These are phyloP conservation scores for Diphyllodes magnificus DNA, from an alignment of 2,113 vertebrate genomes.

Conservation along the genomic window DNA sequence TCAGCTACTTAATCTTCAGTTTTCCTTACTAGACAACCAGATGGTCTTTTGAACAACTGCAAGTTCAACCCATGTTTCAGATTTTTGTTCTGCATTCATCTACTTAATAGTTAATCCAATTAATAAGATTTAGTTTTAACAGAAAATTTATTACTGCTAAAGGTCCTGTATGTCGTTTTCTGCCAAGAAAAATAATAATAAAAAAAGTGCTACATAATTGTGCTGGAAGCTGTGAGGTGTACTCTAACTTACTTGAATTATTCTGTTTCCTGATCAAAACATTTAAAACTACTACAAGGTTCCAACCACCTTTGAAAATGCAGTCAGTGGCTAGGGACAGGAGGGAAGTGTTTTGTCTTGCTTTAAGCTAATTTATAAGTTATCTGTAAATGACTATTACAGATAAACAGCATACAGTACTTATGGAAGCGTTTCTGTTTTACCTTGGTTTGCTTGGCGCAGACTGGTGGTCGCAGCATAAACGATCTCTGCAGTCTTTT, in stretches of 20 bases:
- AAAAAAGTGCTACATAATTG: not conserved
- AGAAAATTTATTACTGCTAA: not conserved
- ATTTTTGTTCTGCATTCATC: not conserved
- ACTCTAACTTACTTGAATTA: not conserved
- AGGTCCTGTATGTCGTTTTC: not conserved
- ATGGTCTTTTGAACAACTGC: not conserved
- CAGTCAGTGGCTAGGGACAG: not conserved
- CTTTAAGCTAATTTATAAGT: not conserved
- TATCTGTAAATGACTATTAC: not conserved
- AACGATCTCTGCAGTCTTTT: constrained; percentile 95
- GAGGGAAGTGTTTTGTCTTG: not conserved
- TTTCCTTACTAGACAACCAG: not conserved
- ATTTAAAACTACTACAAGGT: not conserved
- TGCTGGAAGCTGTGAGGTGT: not conserved
- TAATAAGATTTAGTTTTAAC: not conserved
- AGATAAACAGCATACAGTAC: not conserved
- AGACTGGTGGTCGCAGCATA: constrained; percentile 90
- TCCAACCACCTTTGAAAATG: not conserved
- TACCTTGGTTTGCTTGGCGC: constrained; percentile 93
- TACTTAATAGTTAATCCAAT: not conserved
- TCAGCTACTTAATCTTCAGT: not conserved
- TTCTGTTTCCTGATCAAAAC: not conserved
- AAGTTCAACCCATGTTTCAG: not conserved
- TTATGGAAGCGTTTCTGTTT: not conserved
- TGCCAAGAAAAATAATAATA: not conserved